Evolutionary conservation across 2,797 vertebrate genomes (phyloP).

Genomic region (Amblyopsis hoosieri): DNA sequence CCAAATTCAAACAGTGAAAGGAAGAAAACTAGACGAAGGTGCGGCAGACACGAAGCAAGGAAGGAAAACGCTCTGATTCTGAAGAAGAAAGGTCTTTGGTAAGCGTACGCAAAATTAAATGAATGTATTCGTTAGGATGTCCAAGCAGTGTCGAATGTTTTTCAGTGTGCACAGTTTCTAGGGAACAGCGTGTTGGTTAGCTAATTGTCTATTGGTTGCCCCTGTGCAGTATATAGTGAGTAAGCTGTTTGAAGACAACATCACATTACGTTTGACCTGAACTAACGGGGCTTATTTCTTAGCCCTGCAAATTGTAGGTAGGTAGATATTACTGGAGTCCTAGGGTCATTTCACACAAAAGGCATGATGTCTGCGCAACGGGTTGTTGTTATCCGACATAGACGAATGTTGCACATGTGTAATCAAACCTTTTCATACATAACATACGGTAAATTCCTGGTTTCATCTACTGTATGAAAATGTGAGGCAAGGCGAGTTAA

Average conservation of each 20-base stretch:
- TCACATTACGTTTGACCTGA: background rate
- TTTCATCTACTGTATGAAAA: too few species aligned
- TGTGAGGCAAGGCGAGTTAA: too few species aligned
- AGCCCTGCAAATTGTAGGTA: too few species aligned
- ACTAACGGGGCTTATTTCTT: background rate
- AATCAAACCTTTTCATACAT: too few species aligned
- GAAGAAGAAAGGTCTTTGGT: conserved; percentile 14
- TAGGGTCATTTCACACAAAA: too few species aligned
- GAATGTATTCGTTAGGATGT: accelerated
- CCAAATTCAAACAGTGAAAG: conserved; percentile 80
- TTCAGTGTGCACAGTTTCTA: too few species aligned
- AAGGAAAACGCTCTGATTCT: background rate
- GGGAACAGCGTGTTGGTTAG: background rate
- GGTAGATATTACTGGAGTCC: too few species aligned
- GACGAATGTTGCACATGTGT: too few species aligned
- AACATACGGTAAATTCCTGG: too few species aligned
- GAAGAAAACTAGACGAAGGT: conserved; percentile 29
- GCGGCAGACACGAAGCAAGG: background rate
- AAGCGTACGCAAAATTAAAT: background rate
- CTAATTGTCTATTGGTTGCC: background rate
- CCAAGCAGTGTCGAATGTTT: background rate
- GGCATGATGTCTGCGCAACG: too few species aligned
- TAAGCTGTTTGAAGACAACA: background rate
- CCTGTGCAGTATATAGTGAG: too few species aligned
- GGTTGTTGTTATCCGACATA: too few species aligned